Base-by-base conservation (phyloP, 1,140 invertebrate genomes). In the Colletes gigas region DNA sequence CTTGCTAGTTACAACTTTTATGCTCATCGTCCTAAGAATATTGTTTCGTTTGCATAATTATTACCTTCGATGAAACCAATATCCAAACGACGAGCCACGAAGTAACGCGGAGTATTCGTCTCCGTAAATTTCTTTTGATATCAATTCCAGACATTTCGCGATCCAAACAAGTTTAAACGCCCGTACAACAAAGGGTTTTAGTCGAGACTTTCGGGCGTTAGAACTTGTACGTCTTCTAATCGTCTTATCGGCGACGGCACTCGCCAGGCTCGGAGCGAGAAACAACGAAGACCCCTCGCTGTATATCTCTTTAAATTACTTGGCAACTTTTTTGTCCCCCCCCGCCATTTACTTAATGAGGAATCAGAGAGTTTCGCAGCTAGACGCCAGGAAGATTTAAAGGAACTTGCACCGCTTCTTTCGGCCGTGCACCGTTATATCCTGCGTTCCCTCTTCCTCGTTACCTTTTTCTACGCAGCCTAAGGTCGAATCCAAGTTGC, bases 291-390 rank as follows among this genome's bases (percentile, higher is more conserved):
- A 78, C 78, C 77, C 70, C n/a, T n/a, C 47, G 57, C 30, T 14
- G 59, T 84, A 52, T 80, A 80, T 86, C 70, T 75, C 67, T 85
- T 82, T 78, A 77, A 85, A 86, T 82, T 85, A 74, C 70, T 73
- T 17, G 10, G 21, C 39, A 75, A 85, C 65, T 85, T 86, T 55
- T 47, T 60, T 30, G 50, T 12, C 54, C n/a, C 14, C 50, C 9
- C 3, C 50, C 5, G 68, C 78, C 79, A 78, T 85, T 86, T 86
- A 82, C 73, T 82, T 86, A 85, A 86, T 62, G 83, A 85, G 79
- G 74, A 86, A 86, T 86, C 77, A 67, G 54, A 50, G 76, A 52
- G 55, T 76, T 30, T 67, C 60, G 8, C 47, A 54, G 52, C 41
- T 30, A 47, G 52, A 60, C 19, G 41, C 17, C 2, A 3, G 30